Percentiles rank a stretch among this genome's conserved stretches.
Conservation (phyloP, 2,888 invertebrate genomes). For the Metellina segmentata region DNA sequence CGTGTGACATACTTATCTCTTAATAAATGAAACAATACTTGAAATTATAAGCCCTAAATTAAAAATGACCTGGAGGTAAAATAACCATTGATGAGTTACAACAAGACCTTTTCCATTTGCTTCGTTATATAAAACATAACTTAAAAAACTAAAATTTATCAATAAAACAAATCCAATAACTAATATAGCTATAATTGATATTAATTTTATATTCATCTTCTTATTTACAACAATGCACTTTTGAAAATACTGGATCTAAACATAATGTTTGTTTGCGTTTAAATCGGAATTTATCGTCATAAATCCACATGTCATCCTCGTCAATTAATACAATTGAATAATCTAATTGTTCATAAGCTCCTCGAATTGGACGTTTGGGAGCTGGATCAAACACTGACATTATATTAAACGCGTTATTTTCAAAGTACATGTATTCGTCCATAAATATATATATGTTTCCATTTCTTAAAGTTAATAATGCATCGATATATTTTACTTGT, state of each 20-base stretch:
- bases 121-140: no score
- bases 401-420: background rate
- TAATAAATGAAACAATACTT: no score
- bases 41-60: no score
- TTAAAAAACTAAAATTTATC: no score
- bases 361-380: background rate
- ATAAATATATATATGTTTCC: background rate
- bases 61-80: no score
- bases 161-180: no score
- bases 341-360: background rate
- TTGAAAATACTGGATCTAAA: background rate
- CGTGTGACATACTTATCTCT: background rate
- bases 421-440: background rate
- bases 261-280: background rate
- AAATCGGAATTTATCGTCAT: background rate
- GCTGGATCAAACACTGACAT: background rate
- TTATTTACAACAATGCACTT: background rate
- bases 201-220: no score
- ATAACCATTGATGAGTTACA: no score
- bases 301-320: background rate
- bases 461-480: slow-evolving; percentile 1
- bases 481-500: background rate
- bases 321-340: background rate
- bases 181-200: no score
- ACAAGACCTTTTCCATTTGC: no score